Base-by-base conservation (phyloP, 2,888 invertebrate species). In the Leucophenga maculata region DNA sequence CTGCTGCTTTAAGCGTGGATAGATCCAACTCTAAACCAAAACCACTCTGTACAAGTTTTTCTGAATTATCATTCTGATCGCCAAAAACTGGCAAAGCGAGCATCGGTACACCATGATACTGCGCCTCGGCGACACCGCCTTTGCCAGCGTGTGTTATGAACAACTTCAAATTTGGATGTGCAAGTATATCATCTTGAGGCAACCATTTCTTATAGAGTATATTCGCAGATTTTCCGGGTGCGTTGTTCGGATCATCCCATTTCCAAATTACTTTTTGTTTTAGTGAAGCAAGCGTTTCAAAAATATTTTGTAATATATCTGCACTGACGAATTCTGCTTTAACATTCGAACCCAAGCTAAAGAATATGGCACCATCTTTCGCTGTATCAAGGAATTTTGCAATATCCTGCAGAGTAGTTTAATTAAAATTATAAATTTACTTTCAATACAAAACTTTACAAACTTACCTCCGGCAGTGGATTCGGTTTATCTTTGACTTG, bases 251-350 rank as follows among this genome's bases (percentile, higher is more conserved):
- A 54, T 81, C 75, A 78, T 93, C 93, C 91, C 92, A 93, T 87
- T 93, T 93, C 93, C 93, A 93, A 14, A 94, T 78, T 0, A 93
- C 90, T 1, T 89, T 91, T 69, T 92, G 91, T 72, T 92, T 91
- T 0, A 93, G 78, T 71, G 89, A 90, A 0, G 90, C 87, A 59
- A 94, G 90, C 1, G 91, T 91, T 68, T 90, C 90, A 3, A 92
- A 85, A 65, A 94, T 90, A 3, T 89, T 90, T 46, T 89, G 83
- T n/a, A 89, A 88, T 71, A 89, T 91, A 2, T 91, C 90, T 0
- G 81, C 76, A 0, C 91, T 90, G 65, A 93, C 78, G 2, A 82
- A 77, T 1, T 76, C 68, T 1, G 86, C 84, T 48, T 83, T 77
- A 0, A 89, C 70, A 72, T 89, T 89, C 0, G 89, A 87, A 1